Evolutionary conservation across 1,140 invertebrate species (phyloP), one percentile per base, ranked within the genome.

Genomic region (Trachymyrmex cornetzi): DNA sequence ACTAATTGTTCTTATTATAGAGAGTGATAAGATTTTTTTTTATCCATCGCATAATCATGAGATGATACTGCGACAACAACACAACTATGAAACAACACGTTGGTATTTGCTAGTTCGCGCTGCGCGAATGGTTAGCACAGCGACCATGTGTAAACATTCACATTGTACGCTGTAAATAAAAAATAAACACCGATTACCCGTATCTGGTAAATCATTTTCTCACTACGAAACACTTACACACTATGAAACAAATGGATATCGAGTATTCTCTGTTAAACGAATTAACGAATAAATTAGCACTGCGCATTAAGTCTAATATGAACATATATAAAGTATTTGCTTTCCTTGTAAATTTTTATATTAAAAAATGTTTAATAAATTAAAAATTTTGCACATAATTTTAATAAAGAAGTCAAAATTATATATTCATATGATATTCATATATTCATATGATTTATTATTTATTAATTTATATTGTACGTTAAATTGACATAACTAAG

Each of bases 171-270:
- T 34, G 4, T 34, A 67, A 67, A 44, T 22, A 66, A 34, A 64
- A 34, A 66, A 38, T 11, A 67, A 67, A 67, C n/a, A 66, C 11
- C 64, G 34, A 44, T 38, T 67, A 11, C 11, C n/a, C 14, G n/a
- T 67, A 5, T 5, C 64, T 38, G 34, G n/a, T 67, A 67, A 67
- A 67, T 67, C 19, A 67, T 67, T 7, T 38, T 67, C 19, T 44
- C n/a, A 38, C 4, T 44, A 67, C 19, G 34, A 44, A 44, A 67
- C 16, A 22, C 9, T n/a, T n/a, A 64, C 9, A 34, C 22, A 1
- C 11, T 67, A 6, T 22, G 11, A 38, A 22, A 38, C 11, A 44
- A 63, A 67, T 44, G 11, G 1, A 44, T 67, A 5, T 4, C 0
- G 7, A 44, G 2, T 44, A 44, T 44, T 3, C 4, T 38, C 14